Evolutionary conservation across 2,113 vertebrate species (phyloP), one percentile per base, ranked within the genome.

Genomic region (Corythornis cristatus): DNA sequence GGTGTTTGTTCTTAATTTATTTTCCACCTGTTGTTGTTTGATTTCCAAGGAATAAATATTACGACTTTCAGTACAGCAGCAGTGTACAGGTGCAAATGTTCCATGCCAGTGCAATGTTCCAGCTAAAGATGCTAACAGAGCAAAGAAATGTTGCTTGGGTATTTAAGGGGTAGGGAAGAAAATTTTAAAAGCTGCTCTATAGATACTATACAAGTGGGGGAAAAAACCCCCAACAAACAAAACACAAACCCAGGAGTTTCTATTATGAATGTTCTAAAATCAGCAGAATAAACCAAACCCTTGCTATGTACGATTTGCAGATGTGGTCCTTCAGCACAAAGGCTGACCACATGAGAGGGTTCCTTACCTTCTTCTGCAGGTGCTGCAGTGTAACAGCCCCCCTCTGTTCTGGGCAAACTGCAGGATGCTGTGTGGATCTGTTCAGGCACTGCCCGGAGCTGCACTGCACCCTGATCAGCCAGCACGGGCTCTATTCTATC

Each of bases 341-440:
- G n/a, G 15, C 29, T 76, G 67, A 33, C 9, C 25, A 3, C 9
- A 8, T 6, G 5, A 35, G 45, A 7, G 22, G 12, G 43, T 81
- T 81, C 43, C 20, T 83, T 42, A 11, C 17, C 56, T 79, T 45
- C 35, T 15, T 17, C 20, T 45, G 0, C 42, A 31, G 23, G n/a
- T 51, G 12, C 48, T 75, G 53, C 65, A 75, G 43, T 23, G 20
- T 26, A 43, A 26, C 21, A 50, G 12, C 6, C 21, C 8, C 23
- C 48, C 3, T 1, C 19, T 84, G 28, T n/a, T 1, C 10, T 2
- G n/a, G 20, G 35, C 48, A 82, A 16, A 65, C 14, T 4, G 2
- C 14, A 46, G 35, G 68, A 29, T 62, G 4, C 18, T n/a, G 22
- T 20, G 6, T 1, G 29, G 62, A n/a, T 45, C 45, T 72, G 40